These are phyloP conservation scores for Oceanites oceanicus DNA, from an alignment of 2,113 vertebrate species.

Conservation along the genomic window DNA sequence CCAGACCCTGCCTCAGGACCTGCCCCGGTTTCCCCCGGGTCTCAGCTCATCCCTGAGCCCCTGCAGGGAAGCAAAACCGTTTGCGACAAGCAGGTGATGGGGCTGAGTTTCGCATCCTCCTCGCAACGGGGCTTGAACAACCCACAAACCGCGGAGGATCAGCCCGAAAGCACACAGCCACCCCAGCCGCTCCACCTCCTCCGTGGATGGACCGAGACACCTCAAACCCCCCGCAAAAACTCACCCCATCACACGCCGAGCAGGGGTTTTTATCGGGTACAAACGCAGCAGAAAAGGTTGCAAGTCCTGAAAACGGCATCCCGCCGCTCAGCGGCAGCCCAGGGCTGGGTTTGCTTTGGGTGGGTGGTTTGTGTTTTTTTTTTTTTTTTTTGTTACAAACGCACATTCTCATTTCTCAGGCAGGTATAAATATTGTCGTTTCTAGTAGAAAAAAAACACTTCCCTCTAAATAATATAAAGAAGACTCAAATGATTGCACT, in stretches of 20 bases:
- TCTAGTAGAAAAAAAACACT: conserved; percentile 68
- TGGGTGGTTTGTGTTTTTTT: not conserved
- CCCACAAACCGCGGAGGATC: rapidly evolving
- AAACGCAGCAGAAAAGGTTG: not conserved
- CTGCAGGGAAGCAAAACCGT: not conserved
- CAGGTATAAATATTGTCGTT: conserved; percentile 82
- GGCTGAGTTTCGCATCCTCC: not conserved
- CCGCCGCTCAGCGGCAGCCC: not conserved
- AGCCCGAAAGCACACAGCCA: not conserved
- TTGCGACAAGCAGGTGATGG: not conserved
- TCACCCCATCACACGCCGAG: not conserved
- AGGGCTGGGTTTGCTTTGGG: not conserved
- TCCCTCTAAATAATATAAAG: conserved; percentile 79
- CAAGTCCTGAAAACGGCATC: conserved; percentile 18
- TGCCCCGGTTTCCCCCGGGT: rapidly evolving
- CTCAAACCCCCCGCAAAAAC: not conserved
- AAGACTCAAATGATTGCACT: conserved; percentile 85
- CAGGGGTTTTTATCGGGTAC: not conserved
- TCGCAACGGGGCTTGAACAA: rapidly evolving
- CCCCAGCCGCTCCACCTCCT: not conserved
- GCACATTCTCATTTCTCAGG: conserved; percentile 71
- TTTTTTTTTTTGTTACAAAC: conserved; percentile 45
- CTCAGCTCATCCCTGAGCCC: not conserved
- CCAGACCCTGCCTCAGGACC: not conserved
- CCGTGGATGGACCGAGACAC: rapidly evolving